Base-by-base conservation (phyloP, 2,888 invertebrate species). In the Morpho helenor region DNA sequence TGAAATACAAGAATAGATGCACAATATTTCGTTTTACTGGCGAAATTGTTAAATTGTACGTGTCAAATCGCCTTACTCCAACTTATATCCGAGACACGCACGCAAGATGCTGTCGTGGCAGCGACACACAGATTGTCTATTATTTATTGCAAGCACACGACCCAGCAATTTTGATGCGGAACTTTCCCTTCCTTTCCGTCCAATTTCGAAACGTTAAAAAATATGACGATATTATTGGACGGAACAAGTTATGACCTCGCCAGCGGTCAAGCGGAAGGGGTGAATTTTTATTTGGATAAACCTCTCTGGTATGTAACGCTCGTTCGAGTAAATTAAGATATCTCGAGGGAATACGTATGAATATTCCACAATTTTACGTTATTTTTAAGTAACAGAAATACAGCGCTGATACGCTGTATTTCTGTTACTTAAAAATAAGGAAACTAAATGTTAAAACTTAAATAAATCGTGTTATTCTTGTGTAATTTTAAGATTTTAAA, bases 211-310 rank as follows among this genome's bases (percentile, higher is more conserved):
- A 84, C 80, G 83, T 82, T 84, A 82, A 84, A 86, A 88, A 88
- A 89, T 87, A 89, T 88, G 84, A 87, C 84, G 86, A 82, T 87
- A 83, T 88, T 88, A 89, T 88, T 88, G 84, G 79, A 79, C 72
- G 75, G 79, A 74, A 73, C 76, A 75, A 82, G 81, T 81, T 82
- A 81, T 79, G 81, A 72, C 75, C 72, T 65, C 61, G 40, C 40
- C 47, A 54, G 74, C 79, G 88, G 87, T 85, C 87, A 85, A 81
- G 80, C 79, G 77, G 71, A 84, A 81, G 75, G 82, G 84, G 77
- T 80, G 76, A 73, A 72, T 80, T 80, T 79, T 76, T 77, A 79
- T 75, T 70, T 65, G 67, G 60, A 62, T 53, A 49, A 57, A 64
- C 64, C 60, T 63, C 60, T 63, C 51, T 54, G 57, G 62, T 52